phyloP scores from a whole-genome alignment of 2,113 vertebrate genomes.

The Chaetura pelagica region DNA sequence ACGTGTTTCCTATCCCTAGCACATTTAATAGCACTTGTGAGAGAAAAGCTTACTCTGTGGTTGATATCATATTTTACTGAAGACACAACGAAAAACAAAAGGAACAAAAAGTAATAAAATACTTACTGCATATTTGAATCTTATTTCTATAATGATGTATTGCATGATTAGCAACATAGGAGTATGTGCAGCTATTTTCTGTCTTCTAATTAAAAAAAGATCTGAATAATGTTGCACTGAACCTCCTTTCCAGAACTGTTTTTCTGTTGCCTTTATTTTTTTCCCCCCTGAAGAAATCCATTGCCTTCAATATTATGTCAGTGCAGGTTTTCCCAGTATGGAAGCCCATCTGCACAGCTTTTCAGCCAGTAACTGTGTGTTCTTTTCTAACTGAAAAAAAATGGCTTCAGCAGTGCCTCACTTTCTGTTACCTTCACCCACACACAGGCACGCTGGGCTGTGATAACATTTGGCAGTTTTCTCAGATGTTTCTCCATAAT shows the following conservation, averaged over 20 bases:
- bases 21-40: constrained; percentile 25
- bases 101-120: not conserved
- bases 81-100: not conserved
- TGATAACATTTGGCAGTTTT: not conserved
- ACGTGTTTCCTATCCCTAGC: not conserved
- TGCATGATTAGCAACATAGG: not conserved
- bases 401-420: not conserved
- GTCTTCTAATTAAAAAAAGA: not conserved
- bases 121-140: not conserved
- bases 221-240: not conserved
- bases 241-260: not conserved
- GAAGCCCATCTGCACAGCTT: constrained; percentile 7
- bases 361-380: constrained; percentile 3
- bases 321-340: not conserved
- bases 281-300: no score
- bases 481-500: not conserved
- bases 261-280: not conserved
- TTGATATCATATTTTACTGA: not conserved
- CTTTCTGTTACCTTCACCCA: constrained; percentile 27
- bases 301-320: not conserved
- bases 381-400: not conserved
- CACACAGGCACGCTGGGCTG: not conserved
- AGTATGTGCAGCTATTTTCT: not conserved
- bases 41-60: not conserved
- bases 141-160: not conserved